phyloP scores from a whole-genome alignment of 2,797 vertebrate species.

The Ambastaia sidthimunki region DNA sequence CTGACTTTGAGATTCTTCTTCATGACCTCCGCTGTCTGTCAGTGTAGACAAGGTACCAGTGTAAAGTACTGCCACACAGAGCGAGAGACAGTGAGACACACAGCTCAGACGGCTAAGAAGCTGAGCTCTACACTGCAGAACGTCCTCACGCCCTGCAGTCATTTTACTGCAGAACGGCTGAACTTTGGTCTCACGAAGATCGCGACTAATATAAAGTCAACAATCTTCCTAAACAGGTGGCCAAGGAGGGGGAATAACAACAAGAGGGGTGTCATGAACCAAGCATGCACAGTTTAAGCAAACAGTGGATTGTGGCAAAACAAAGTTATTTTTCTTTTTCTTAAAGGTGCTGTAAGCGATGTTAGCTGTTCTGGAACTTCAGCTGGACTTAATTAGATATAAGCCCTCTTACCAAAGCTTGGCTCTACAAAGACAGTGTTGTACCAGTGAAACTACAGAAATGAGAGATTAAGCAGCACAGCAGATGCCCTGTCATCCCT shows the following conservation, averaged over 20 bases:
- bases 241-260: constrained; percentile 12
- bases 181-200: constrained; percentile 20
- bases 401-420: not conserved
- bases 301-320: constrained; percentile 34
- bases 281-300: constrained; percentile 33
- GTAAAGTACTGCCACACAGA: not conserved
- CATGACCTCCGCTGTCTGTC: constrained; percentile 17
- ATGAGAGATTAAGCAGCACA: not conserved
- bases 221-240: constrained; percentile 31
- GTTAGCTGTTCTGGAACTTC: not conserved
- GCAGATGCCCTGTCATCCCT: no score
- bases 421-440: not conserved
- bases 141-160: not conserved
- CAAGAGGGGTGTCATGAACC: constrained; percentile 21
- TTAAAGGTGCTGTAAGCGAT: not conserved
- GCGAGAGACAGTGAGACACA: not conserved
- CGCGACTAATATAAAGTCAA: constrained; percentile 44
- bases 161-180: not conserved
- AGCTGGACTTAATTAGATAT: not conserved
- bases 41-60: not conserved
- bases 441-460: not conserved
- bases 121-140: not conserved
- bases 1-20: constrained; percentile 31
- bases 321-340: not conserved
- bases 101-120: not conserved